Evolutionary conservation across 2,888 invertebrate genomes (phyloP), one percentile per base, ranked within the genome.

Genomic region (Parnassius orleans): DNA sequence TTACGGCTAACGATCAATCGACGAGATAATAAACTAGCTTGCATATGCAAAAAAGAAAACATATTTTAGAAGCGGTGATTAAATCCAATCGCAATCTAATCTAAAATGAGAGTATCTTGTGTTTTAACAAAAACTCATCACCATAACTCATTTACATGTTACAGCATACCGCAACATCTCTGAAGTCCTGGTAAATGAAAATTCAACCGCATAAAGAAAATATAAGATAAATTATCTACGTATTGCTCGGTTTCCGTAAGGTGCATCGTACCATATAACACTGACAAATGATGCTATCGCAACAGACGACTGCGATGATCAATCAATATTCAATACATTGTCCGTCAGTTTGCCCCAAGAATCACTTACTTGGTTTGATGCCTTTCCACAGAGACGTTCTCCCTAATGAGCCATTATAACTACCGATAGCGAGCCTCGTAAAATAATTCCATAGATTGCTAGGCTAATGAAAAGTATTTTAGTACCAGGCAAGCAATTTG

Each of bases 301-400:
- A 9, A 42, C 51, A 9, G 15, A 11, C 24, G 41, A 52, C 42
- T 24, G 15, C 12, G 11, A 56, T 47, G 9, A 63, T 63, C 63
- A 55, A 59, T 63, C 63, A 63, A 63, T 53, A 47, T 56, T 51
- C 57, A 57, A 57, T 56, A 60, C 63, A 63, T 56, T 52, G 52
- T 55, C 50, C 41, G 54, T 58, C 55, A 41, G 56, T 53, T 14
- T 46, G 48, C 52, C 46, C 46, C 51, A 41, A 56, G 56, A 60
- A 57, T 57, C 56, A 60, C 63, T 63, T 63, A 60, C 51, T 46
- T 42, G 56, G 48, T 5, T 10, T 46, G 33, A 48, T 51, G 57
- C 54, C 11, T 43, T 41, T 15, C 47, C 54, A 24, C 9, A 52
- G 44, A 52, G 51, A 46, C 53, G 19, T 41, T 51, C 9, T 11